Evolutionary conservation across 2,797 vertebrate genomes (phyloP).

Genomic region (Acanthopagrus latus): DNA sequence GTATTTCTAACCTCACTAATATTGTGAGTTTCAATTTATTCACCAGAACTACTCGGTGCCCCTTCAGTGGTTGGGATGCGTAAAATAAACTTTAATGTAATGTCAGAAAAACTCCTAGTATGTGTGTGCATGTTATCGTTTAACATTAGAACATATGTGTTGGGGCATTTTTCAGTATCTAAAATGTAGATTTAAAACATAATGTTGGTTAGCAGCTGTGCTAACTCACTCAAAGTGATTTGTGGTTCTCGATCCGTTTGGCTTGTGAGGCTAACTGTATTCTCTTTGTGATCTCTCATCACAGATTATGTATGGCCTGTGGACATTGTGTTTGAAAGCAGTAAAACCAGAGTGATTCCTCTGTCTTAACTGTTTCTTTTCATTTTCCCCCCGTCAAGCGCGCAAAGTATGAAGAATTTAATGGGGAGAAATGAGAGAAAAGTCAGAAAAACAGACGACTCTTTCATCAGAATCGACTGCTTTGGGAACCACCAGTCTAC

Average conservation of each 20-base stretch:
- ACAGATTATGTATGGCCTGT: neutral
- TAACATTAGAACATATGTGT: too few relatives aligned
- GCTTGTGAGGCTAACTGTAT: neutral
- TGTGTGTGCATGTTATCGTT: neutral
- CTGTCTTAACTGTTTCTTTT: neutral
- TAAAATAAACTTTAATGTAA: too few relatives aligned
- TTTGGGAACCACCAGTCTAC: neutral
- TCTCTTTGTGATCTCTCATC: neutral
- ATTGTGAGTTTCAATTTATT: too few relatives aligned
- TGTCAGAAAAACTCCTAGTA: neutral
- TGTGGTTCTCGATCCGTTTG: neutral
- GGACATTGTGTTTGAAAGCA: neutral
- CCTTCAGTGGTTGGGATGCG: too few relatives aligned
- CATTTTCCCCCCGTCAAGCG: too few relatives aligned
- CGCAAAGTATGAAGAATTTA: too few relatives aligned
- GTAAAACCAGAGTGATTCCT: neutral
- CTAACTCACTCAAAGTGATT: conserved; percentile 5
- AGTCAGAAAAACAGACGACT: neutral
- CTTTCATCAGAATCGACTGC: neutral
- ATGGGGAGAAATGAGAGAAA: neutral
- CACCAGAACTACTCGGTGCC: too few relatives aligned
- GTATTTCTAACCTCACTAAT: too few relatives aligned
- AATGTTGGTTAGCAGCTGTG: neutral
- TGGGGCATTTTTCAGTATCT: neutral
- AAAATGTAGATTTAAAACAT: too few relatives aligned